A percentile compares a stretch with the other conserved stretches of the same genome.
These are phyloP conservation scores for Oplegnathus fasciatus DNA, from an alignment of 2,113 vertebrate species.

Conservation along the genomic window DNA sequence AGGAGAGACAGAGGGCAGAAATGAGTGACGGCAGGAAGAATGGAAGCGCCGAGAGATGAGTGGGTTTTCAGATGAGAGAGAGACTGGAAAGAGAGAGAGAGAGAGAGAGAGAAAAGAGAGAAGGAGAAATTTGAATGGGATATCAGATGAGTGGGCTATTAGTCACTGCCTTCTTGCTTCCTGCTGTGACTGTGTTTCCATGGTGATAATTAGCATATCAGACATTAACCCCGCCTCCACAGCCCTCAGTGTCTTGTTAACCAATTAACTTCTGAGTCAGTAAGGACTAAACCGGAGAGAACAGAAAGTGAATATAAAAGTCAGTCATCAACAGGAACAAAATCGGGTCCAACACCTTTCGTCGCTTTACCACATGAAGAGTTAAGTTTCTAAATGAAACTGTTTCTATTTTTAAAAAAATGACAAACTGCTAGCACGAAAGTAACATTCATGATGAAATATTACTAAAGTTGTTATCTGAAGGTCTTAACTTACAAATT, in stretches of 20 bases:
- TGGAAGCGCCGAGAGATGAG: constrained; percentile 24
- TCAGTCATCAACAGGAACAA: not conserved
- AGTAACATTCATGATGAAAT: not conserved
- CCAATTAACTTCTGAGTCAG: constrained; percentile 67
- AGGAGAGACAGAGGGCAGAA: constrained; percentile 24
- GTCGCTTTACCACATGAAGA: constrained; percentile 1
- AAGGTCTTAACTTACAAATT: not conserved
- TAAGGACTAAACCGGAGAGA: constrained; percentile 27
- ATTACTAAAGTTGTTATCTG: not conserved
- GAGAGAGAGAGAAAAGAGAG: constrained; percentile 36
- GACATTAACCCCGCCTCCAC: constrained; percentile 70
- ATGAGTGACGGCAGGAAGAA: constrained; percentile 62
- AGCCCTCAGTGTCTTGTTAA: constrained; percentile 64
- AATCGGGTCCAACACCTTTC: constrained; percentile 4
- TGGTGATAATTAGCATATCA: constrained; percentile 79
- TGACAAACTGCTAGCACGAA: not conserved
- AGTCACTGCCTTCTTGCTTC: constrained; percentile 78
- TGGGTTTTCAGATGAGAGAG: constrained; percentile 44
- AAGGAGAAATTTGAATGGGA: constrained; percentile 64
- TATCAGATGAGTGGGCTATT: constrained; percentile 76
- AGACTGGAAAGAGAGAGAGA: not conserved
- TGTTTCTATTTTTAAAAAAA: not conserved
- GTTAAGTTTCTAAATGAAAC: not conserved
- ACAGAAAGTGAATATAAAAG: constrained; percentile 20
- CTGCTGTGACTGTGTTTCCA: constrained; percentile 79